Conservation (phyloP, 1,140 invertebrate species). For the Oryctes rhinoceros region DNA sequence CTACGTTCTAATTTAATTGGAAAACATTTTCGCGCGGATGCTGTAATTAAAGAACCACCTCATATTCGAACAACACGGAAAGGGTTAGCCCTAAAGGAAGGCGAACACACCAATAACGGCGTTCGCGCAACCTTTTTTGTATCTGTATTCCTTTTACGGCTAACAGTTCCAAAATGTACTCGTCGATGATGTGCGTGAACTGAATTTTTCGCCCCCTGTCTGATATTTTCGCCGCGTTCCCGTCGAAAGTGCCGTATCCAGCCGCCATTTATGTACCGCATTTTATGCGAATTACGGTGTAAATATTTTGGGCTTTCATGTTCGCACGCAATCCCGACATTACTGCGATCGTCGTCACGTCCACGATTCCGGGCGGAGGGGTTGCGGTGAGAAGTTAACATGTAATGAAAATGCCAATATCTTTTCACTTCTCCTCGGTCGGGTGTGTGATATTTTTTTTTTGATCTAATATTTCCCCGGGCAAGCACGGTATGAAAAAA, state of each 20-base stretch:
- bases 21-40: neutral
- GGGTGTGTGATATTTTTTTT: neutral
- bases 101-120: neutral
- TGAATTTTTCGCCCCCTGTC: neutral
- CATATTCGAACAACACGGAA: neutral
- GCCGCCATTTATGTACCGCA: conserved; percentile 3
- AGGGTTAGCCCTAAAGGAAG: neutral
- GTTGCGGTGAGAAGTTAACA: neutral
- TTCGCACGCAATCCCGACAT: conserved; percentile 6
- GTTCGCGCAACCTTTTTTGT: neutral
- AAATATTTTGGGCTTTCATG: conserved; percentile 14
- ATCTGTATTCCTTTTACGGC: conserved; percentile 14
- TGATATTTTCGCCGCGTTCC: neutral
- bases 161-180: conserved; percentile 14
- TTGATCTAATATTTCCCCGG: neutral
- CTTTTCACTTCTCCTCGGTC: neutral
- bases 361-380: neutral
- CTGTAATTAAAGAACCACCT: neutral
- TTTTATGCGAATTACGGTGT: conserved; percentile 21
- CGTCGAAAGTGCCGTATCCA: conserved; percentile 16
- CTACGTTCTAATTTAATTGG: neutral
- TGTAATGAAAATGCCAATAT: conserved; percentile 22
- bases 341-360: conserved; percentile 3
- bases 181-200: neutral
- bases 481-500: neutral